Evolutionary conservation across 2,888 invertebrate species (phyloP), one percentile per base, ranked within the genome.

Genomic region (Orthonychiurus folsomi): DNA sequence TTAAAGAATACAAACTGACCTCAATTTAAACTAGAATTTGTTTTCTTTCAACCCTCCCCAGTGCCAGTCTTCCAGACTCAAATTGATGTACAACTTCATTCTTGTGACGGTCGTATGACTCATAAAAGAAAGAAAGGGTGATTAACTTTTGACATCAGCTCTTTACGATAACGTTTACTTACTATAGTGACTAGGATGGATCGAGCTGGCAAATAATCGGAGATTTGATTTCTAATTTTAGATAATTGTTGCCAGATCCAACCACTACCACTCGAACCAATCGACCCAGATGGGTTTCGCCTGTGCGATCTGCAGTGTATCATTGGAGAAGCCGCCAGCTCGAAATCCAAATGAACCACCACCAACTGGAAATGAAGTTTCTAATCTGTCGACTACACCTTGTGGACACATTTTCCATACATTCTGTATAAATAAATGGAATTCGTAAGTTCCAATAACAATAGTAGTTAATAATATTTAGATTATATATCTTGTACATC

Each of bases 401-500:
- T 69, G 69, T 63, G 69, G 69, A 3, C 69, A 69, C 50, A 59
- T 69, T 2, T 69, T 69, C 37, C 69, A 69, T 28, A 12, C 69
- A 1, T 69, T 65, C 28, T 69, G 69, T 50, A 69, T 69, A 48
- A 59, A 67, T 23, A 69, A 69, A 58, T 69, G 69, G 69, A 37
- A 67, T 21, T 59, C 58, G 68, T 69, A 63, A 61, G 65, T 53
- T 52, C 69, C 66, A 1, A 65, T 65, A n/a, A n/a, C n/a, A n/a
- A n/a, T n/a, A n/a, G n/a, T n/a, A n/a, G n/a, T n/a, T n/a, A n/a
- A n/a, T n/a, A n/a, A n/a, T n/a, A n/a, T n/a, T n/a, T n/a, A n/a
- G n/a, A n/a, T n/a, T n/a, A n/a, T n/a, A n/a, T n/a, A n/a, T n/a
- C n/a, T n/a, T n/a, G n/a, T n/a, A n/a, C n/a, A n/a, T n/a, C n/a